Evolutionary conservation across 2,888 invertebrate genomes (phyloP), one percentile per base, ranked within the genome.

Genomic region (Zhuqinia jingwanae): DNA sequence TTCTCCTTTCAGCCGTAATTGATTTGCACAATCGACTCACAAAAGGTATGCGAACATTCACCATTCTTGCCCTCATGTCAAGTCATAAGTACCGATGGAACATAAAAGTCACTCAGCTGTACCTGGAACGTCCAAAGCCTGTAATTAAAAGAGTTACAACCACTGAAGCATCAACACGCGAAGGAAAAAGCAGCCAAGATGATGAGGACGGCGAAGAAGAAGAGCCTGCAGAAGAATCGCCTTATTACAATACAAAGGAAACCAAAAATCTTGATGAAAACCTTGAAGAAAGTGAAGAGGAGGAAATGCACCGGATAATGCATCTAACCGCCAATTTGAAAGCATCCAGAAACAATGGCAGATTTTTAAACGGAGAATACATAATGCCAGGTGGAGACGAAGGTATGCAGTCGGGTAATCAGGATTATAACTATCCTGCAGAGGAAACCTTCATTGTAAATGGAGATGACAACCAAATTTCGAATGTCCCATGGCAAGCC

Each of bases 31-130:
- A 53, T 27, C 50, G 22, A 1, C 30, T 20, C 11, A 81, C 86
- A 6, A 56, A 65, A 20, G 68, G 47, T 2, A 75, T 87, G 79
- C 75, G 65, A 53, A 81, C 85, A 0, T 58, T 90, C 11, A 87
- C 63, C 2, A 42, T 90, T 13, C 11, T 89, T 3, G 89, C 87
- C 11, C 68, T 90, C 10, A 87, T 90, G 87, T 89, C 89, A 17
- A 89, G 90, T 47, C 30, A 53, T 0, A 73, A 30, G 17, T 90
- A 90, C 82, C 63, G 79, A 10, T 90, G 90, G 90, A 84, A 87
- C 5, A 88, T 90, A 13, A 89, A 87, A 78, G 76, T 90, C 15
- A 85, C 83, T 0, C 89, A 89, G 76, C 63, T 86, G 27, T 56
- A 20, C 25, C 22, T 47, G 10, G 6, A 6, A n/a, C 27, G n/a